These are phyloP conservation scores for Callaeas wilsoni DNA, from an alignment of 2,113 vertebrate species.

Conservation along the genomic window DNA sequence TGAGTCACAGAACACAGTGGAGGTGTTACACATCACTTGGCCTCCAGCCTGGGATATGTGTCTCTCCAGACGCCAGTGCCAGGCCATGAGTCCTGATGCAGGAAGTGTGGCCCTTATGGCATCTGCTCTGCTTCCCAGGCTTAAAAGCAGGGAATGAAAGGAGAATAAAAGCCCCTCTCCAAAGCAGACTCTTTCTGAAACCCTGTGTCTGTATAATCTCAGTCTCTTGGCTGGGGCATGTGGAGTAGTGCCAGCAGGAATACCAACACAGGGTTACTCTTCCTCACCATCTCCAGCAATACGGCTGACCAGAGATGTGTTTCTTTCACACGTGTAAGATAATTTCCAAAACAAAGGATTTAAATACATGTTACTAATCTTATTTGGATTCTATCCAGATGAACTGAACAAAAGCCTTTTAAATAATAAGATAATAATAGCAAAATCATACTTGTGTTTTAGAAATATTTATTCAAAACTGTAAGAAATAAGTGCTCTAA, in stretches of 20 bases:
- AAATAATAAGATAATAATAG: background rate
- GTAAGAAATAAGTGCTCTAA: background rate
- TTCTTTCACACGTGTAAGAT: background rate
- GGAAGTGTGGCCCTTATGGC: background rate
- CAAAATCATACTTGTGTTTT: background rate
- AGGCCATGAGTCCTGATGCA: background rate
- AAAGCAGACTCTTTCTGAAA: background rate
- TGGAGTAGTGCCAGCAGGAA: background rate
- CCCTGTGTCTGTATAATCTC: background rate
- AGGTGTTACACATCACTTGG: background rate
- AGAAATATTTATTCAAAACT: background rate
- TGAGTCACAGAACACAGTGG: background rate
- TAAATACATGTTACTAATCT: background rate
- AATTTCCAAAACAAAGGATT: background rate
- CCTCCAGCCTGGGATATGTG: background rate
- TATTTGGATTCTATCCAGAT: background rate
- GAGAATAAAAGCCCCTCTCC: background rate
- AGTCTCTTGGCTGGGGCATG: background rate
- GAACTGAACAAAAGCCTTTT: background rate
- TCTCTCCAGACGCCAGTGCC: background rate
- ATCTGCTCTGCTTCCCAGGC: background rate
- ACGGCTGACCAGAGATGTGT: background rate
- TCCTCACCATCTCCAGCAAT: background rate
- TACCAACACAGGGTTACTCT: background rate
- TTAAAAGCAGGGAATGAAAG: background rate